These are phyloP conservation scores for Callospermophilus lateralis DNA, from an alignment of 2,113 vertebrate genomes.

Conservation along the genomic window DNA sequence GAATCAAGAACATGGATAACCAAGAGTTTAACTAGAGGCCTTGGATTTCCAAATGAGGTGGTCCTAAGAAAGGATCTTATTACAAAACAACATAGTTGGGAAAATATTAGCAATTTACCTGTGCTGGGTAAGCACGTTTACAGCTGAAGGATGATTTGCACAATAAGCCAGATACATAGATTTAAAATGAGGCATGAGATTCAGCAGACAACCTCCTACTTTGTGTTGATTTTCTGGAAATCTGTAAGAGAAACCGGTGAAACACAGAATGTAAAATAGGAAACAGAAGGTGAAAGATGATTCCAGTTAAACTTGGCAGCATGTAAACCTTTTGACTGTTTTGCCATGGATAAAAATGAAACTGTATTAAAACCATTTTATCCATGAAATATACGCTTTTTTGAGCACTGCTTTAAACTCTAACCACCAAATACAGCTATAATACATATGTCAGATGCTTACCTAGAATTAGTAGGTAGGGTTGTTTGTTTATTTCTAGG, in stretches of 20 bases:
- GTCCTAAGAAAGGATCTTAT: not conserved
- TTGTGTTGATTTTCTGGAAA: slow-evolving; percentile 95
- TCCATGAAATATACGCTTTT: slow-evolving; percentile 12
- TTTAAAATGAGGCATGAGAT: slow-evolving; percentile 95
- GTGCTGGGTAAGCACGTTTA: slow-evolving; percentile 96
- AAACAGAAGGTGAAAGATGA: not conserved
- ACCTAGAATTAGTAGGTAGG: not conserved
- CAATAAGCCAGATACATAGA: slow-evolving; percentile 96
- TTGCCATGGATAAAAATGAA: slow-evolving; percentile 2
- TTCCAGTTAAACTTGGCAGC: not conserved
- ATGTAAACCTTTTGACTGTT: slow-evolving; percentile 7
- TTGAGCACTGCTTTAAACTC: slow-evolving; percentile 40
- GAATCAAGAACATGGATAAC: slow-evolving; percentile 1
- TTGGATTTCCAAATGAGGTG: not conserved
- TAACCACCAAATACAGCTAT: not conserved
- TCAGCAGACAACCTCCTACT: slow-evolving; percentile 94
- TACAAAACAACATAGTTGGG: not conserved
- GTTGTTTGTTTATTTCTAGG: not conserved
- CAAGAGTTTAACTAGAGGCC: not conserved
- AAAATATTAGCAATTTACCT: slow-evolving; percentile 88
- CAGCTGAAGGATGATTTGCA: slow-evolving; percentile 96
- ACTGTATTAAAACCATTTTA: not conserved
- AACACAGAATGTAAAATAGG: slow-evolving; percentile 23
- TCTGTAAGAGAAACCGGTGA: slow-evolving; percentile 82
- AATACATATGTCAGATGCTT: not conserved